Conservation (phyloP, 2,113 vertebrate species). For the Azemiops feae region DNA sequence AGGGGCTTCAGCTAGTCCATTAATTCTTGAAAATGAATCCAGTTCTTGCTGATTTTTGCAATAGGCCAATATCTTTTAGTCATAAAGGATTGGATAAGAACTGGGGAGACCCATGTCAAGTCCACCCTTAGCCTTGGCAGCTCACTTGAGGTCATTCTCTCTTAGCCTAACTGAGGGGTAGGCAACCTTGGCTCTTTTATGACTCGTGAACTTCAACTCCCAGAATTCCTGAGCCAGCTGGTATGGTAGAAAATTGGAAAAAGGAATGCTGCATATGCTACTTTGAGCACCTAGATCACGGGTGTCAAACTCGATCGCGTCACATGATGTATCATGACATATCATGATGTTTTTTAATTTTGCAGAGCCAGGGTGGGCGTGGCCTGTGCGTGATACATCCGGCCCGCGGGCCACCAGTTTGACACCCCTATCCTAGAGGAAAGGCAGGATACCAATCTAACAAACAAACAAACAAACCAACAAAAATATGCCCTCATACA, state of each 20-base stretch:
- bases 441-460: neutral
- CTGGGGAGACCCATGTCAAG: neutral
- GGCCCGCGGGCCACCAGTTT: neutral
- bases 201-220: no score
- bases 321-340: no score
- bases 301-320: neutral
- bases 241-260: neutral
- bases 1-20: neutral
- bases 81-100: neutral
- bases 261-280: neutral
- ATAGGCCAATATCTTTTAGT: neutral
- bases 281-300: neutral
- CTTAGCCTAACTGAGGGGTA: neutral
- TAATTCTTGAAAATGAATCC: neutral
- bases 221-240: neutral
- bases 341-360: no score
- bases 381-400: no score
- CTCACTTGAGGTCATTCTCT: neutral
- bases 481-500: neutral
- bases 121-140: neutral
- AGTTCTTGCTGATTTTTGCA: neutral
- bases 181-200: no score
- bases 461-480: neutral
- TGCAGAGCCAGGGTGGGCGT: no score
- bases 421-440: neutral